Evolutionary conservation across 2,797 vertebrate genomes (phyloP), one percentile per base, ranked within the genome.

Genomic region (Sebastes baramenuke): DNA sequence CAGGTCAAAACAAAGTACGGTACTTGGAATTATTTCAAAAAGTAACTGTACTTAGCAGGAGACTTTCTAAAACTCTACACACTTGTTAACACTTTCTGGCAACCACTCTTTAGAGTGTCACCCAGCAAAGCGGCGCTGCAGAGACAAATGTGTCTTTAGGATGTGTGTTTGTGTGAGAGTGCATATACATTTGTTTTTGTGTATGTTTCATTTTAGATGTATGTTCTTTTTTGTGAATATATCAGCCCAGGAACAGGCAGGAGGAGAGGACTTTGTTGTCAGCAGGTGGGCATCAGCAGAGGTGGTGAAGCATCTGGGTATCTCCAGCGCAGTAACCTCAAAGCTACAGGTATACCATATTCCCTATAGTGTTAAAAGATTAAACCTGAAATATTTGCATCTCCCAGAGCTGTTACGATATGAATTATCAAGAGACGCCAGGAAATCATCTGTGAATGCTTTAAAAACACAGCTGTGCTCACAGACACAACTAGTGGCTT

Each of bases 271-370:
- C 73, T 80, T 74, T 80, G 49, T 75, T 83, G 49, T 82, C 68
- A 68, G 77, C 62, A 65, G 67, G 54, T 66, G 75, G 52, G 20
- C 76, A 38, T 55, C 66, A 69, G 38, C 32, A 2, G 85, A 90
- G 79, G 85, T 91, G 69, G 72, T 69, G 20, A 83, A 77, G 75
- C 90, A 20, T 46, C 83, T 0, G 60, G 89, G 66, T 92, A 90
- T 13, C 68, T 75, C 52, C 88, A 84, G 72, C 83, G 34, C 87
- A 83, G 4, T 89, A 95, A 25, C 79, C 76, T 0, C 68, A 71
- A 1, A 69, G 36, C 52, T 93, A 79, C 92, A 95, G 94, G 96
- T 97, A 87, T 22, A n/a, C 32, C 30, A 5, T 25, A 12, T 54
- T 70, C 54, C 59, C 32, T 60, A 11, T 6, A 25, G 30, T 58